Evolutionary conservation across 2,888 invertebrate species (phyloP), one percentile per base, ranked within the genome.

Genomic region (Catocala fraxini): DNA sequence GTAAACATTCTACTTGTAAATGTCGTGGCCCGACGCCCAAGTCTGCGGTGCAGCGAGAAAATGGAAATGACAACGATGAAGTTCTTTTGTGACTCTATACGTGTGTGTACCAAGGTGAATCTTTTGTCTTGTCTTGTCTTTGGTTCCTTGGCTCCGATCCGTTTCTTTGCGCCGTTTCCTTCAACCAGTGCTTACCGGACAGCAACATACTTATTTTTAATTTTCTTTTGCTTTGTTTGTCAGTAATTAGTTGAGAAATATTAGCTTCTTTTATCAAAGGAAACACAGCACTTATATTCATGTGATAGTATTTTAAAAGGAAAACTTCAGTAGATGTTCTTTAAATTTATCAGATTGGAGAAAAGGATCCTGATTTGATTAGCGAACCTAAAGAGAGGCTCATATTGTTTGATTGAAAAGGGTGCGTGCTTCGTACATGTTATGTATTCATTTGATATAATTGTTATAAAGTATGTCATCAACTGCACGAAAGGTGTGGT

Each of bases 61-160:
- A 90, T 90, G 89, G 87, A 87, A 89, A 88, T 89, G 89, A 89
- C 89, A 87, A 81, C 86, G 80, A 84, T 82, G 86, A 83, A 82
- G 82, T 86, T 89, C 87, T 90, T 88, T 90, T 91, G 89, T 88
- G 77, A 75, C 59, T 79, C 67, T 62, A 58, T 59, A 67, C 52
- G 68, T 60, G 71, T 60, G 69, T 60, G 65, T 66, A 67, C 57
- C 58, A 65, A 77, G 75, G 75, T 74, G 68, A 68, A 43, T 48
- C 77, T 74, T 69, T 75, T 75, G 75, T 75, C 71, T 73, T 47
- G 39, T 43, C 65, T 42, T 62, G 65, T 57, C 58, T 62, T 12
- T 39, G 6, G 15, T 46, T 46, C 46, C 46, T 46, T 47, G 61
- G 51, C 39, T 54, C 35, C 49, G 34, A 58, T 63, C 13, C 12